Evolutionary conservation across 2,113 vertebrate species (phyloP), one percentile per base, ranked within the genome.

Genomic region (Pristiophorus japonicus): DNA sequence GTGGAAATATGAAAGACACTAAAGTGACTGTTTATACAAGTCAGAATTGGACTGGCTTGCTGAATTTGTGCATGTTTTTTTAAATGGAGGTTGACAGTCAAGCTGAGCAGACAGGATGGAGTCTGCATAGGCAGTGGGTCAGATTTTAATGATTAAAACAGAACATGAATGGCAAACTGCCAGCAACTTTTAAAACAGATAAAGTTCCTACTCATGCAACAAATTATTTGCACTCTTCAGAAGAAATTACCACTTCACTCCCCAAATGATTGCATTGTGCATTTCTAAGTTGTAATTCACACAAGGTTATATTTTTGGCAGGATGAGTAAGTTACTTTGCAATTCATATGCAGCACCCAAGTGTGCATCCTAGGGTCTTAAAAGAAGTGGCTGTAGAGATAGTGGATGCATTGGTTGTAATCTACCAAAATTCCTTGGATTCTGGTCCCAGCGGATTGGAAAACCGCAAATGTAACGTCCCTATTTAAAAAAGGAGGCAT

Each of bases 141-240:
- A 94, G 91, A 66, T 94, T 94, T 94, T 67, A 94, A 67, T 94
- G n/a, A 65, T 66, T 94, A 66, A 66, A 94, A 45, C 63, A 66
- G 38, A 94, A 63, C 63, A 66, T 24, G 18, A 66, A 11, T 27
- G 91, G 63, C 63, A 94, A 66, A 38, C 63, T 66, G n/a, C 91
- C 63, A 67, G 38, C 22, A 66, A 27, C 63, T 42, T 42, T 66
- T 66, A 66, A 66, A 94, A 66, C 7, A 66, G 38, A 66, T 94
- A 66, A 66, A 67, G 11, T 42, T 66, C 91, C 2, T 42, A 94
- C 14, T 94, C 20, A 45, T 66, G 34, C 38, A 94, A 20, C n/a
- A 66, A 67, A 45, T 51, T 59, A 59, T 30, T 55, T 90, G 8
- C 8, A 22, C 62, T 66, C 91, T 42, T 42, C 34, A 1, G 45